Evolutionary conservation across 2,888 invertebrate species (phyloP).

Genomic region (Parnassius apollo): DNA sequence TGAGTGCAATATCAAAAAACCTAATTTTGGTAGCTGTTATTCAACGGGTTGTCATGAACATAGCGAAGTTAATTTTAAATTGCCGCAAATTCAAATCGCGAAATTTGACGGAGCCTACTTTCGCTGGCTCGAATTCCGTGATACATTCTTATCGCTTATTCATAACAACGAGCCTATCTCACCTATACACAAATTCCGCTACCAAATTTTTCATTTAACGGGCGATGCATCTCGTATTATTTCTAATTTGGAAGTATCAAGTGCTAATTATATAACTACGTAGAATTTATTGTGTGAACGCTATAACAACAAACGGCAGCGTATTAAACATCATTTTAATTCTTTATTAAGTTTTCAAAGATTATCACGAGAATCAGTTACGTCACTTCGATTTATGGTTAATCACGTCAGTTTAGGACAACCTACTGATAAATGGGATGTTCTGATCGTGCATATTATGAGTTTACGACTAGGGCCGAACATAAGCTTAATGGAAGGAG

Average conservation of each 20-base stretch:
- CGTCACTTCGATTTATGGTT: slow-evolving; percentile 28
- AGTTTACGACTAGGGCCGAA: slow-evolving; percentile 14
- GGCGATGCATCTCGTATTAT: slow-evolving; percentile 30
- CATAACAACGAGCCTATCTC: too few relatives aligned
- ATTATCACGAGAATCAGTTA: slow-evolving; percentile 28
- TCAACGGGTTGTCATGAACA: background rate
- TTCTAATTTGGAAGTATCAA: slow-evolving; percentile 28
- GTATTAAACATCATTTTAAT: slow-evolving; percentile 29
- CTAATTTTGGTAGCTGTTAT: background rate
- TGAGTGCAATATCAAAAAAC: background rate
- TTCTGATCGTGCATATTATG: background rate
- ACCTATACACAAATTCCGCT: too few relatives aligned
- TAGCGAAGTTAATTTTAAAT: background rate
- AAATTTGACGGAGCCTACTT: slow-evolving; percentile 5
- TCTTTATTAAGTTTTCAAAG: slow-evolving; percentile 25
- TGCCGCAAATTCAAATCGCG: background rate
- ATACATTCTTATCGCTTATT: background rate
- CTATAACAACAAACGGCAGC: background rate
- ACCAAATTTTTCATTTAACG: slow-evolving; percentile 28
- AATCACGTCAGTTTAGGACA: slow-evolving; percentile 32
- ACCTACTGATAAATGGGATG: slow-evolving; percentile 33
- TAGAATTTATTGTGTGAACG: slow-evolving; percentile 24
- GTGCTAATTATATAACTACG: slow-evolving; percentile 26
- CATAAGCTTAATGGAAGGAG: slow-evolving; percentile 37
- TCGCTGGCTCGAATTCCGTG: slow-evolving; percentile 5